Base-by-base conservation (phyloP, 37 sponge, comb jelly and placozoan genomes). In the Ianthella basta region DNA sequence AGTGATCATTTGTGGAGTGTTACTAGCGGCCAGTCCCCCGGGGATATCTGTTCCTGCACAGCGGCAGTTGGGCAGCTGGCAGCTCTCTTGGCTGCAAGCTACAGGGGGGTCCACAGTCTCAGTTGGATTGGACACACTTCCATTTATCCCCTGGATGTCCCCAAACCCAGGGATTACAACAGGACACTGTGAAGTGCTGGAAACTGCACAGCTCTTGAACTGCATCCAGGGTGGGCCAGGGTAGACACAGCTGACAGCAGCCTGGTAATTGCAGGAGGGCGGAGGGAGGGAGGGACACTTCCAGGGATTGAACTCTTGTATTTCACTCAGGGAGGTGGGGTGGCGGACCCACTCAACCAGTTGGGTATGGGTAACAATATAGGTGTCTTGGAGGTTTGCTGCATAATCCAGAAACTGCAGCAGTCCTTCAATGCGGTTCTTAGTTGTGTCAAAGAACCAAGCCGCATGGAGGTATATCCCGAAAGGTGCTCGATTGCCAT, bases 301-400 rank as follows among this genome's bases (percentile, higher is more conserved):
- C 86, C 86, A 89, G 29, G 90, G 90, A 1, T 55, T 64, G 36
- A 89, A 89, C 30, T 64, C 59, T 4, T 30, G 20, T 18, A 89
- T 82, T 64, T 82, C 15, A 50, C 37, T 39, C 13, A 89, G 68
- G 0, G 90, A 78, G 0, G 86, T 85, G 60, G 90, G 90, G 0
- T 79, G 79, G 6, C 82, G 84, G 18, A 89, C 79, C 90, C 90
- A 89, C 0, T 89, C 86, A 33, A 89, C 34, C 75, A 89, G 80
- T 38, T 89, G 86, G 40, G 90, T 24, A 66, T 72, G 82, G 24
- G 86, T 89, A 21, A 89, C 86, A 16, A 89, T 82, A 30, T 86
- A 89, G 30, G 85, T 83, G 55, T 89, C 83, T 25, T 85, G 34
- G 86, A 89, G 80, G 1, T 27, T 60, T 6, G 64, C 59, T 20